Evolutionary conservation across 1,140 invertebrate genomes (phyloP), one percentile per base, ranked within the genome.

Genomic region (Hesperophylax magnus): DNA sequence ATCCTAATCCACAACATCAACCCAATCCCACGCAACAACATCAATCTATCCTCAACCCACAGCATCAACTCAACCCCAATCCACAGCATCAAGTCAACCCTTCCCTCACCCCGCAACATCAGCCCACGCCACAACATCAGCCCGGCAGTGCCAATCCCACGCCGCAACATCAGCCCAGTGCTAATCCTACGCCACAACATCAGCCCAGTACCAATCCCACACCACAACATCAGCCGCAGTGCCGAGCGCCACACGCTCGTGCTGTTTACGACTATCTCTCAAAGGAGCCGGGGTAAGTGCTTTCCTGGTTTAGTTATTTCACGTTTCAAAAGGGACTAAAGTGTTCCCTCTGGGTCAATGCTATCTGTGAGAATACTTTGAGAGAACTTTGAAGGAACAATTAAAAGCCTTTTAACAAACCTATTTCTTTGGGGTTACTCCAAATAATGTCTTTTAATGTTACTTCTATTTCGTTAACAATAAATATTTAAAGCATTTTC

Each of bases 201-300:
- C 77, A 77, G n/a, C 18, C 58, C 8, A 18, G 17, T 20, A 7
- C 54, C 7, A 58, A 69, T n/a, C 65, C 24, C n/a, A 18, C 24
- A 6, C 77, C 27, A 3, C 24, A 65, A n/a, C 47, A n/a, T 39
- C 77, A 77, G n/a, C 18, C 58, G 18, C 17, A 54, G 17, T 47
- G 61, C 77, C 18, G 71, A 47, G 47, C 79, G 54, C 95, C 96
- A 6, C 96, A 96, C 91, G 96, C 95, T 1, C 93, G 95, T 87
- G 97, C 96, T 27, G 91, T 97, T 24, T 97, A 96, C 88, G 95
- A 97, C 88, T 98, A 96, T 88, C 91, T 94, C 77, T 94, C 95
- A 1, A 95, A 94, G 88, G 96, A 97, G 88, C 92, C 93, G 82
- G 94, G 95, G 95, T 97, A 92, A 80, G 56, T 75, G 84, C 83